Evolutionary conservation across 2,797 vertebrate species (phyloP).

Genomic region (Arctocebus calabarensis): DNA sequence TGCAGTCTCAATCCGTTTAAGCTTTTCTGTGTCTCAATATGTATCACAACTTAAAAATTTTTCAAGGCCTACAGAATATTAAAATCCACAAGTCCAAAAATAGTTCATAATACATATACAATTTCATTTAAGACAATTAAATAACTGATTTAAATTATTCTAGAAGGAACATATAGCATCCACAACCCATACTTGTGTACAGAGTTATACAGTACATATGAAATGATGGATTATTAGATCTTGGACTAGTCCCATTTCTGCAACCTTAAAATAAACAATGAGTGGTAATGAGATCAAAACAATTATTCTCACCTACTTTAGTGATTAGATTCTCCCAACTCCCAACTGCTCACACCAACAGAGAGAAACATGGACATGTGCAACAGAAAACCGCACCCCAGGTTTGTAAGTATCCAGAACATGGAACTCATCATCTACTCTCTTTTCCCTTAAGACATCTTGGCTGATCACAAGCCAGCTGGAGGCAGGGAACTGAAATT

Average conservation of each 20-base stretch:
- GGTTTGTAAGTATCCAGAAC: not conserved
- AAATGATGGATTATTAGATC: slow-evolving; percentile 27
- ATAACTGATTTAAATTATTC: slow-evolving; percentile 14
- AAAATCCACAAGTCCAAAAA: slow-evolving; percentile 34
- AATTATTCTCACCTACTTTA: not conserved
- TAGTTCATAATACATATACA: not conserved
- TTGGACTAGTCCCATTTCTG: not conserved
- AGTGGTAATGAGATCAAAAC: not conserved
- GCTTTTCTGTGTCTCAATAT: not conserved
- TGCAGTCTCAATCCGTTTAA: not conserved
- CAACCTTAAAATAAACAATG: not conserved
- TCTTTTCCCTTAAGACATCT: not conserved
- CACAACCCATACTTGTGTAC: not conserved
- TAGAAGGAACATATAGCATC: not conserved
- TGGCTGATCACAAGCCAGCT: not conserved
- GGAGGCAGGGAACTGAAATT: slow-evolving; percentile 6
- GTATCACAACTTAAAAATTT: slow-evolving; percentile 41
- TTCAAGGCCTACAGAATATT: slow-evolving; percentile 7
- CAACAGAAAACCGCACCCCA: not conserved
- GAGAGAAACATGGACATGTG: not conserved
- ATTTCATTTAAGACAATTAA: slow-evolving; percentile 15
- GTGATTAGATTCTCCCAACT: slow-evolving; percentile 18
- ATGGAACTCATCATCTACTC: not conserved
- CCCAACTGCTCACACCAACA: not conserved
- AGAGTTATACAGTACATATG: not conserved